Percentiles rank a stretch among this genome's conserved stretches.
Evolutionary conservation across 2,113 vertebrate species (phyloP).

Genomic region (Pseudolaguvia tuberculata): DNA sequence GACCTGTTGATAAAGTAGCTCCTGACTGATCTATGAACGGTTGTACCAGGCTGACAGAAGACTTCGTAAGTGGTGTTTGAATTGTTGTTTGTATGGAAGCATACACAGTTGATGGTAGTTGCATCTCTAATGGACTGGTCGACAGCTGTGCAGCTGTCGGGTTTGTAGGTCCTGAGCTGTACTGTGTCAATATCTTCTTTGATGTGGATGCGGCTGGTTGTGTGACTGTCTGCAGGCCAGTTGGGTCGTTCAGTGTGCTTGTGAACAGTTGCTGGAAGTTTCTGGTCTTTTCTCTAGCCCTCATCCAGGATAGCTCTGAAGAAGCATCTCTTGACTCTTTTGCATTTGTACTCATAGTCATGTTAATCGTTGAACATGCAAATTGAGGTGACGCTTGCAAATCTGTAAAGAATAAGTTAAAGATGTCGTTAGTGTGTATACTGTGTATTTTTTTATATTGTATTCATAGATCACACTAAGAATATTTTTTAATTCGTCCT

Average conservation of each 20-base stretch:
- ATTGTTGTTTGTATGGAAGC: background rate
- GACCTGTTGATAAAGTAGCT: conserved; percentile 34
- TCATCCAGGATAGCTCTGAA: conserved; percentile 79
- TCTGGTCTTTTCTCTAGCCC: conserved; percentile 79
- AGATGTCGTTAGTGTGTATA: no score
- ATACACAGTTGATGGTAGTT: conserved; percentile 35
- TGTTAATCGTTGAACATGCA: background rate
- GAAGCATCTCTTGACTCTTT: conserved; percentile 46
- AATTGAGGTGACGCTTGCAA: background rate
- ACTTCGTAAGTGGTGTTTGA: conserved; percentile 15
- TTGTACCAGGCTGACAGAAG: conserved; percentile 39
- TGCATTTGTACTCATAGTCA: background rate
- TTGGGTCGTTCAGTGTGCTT: conserved; percentile 60
- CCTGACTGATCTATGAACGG: conserved; percentile 36
- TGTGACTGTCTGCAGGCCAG: conserved; percentile 44
- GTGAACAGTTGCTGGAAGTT: conserved; percentile 74
- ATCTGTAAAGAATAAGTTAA: conserved; percentile 1
- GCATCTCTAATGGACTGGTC: background rate
- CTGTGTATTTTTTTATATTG: no score
- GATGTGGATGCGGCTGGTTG: conserved; percentile 41
- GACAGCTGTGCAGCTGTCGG: conserved; percentile 27
- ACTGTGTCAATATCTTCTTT: conserved; percentile 29
- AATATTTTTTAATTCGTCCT: background rate
- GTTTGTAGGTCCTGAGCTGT: conserved; percentile 7
- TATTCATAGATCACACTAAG: conserved; percentile 8